phyloP scores from a whole-genome alignment of 1,140 invertebrate species.

The Diorhabda carinulata region DNA sequence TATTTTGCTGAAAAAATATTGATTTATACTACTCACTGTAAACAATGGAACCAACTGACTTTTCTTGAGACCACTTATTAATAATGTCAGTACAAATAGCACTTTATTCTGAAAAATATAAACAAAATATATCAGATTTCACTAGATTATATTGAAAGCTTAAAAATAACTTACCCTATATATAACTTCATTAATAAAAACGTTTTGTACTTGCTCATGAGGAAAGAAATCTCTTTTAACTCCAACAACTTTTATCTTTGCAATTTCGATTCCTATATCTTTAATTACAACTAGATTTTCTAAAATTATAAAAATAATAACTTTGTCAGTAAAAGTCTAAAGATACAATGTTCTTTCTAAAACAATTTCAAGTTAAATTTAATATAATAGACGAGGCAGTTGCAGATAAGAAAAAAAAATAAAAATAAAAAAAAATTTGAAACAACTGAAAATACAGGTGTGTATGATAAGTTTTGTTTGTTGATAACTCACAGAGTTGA shows the following conservation, averaged over 20 bases:
- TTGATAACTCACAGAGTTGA: no score
- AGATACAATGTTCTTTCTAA: no score
- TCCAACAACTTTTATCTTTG: constrained; percentile 12
- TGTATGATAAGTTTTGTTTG: no score
- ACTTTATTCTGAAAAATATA: constrained; percentile 17
- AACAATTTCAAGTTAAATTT: no score
- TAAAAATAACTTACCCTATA: constrained; percentile 11
- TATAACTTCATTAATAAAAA: constrained; percentile 23
- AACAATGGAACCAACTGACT: constrained; percentile 13
- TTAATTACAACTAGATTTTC: constrained; percentile 17
- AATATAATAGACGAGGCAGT: no score
- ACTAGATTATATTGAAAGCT: neutral
- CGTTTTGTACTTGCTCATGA: constrained; percentile 17
- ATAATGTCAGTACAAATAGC: constrained; percentile 13
- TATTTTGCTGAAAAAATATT: no score
- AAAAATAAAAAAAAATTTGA: no score
- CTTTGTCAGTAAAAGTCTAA: no score
- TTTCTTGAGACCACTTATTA: constrained; percentile 1
- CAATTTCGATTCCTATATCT: constrained; percentile 9
- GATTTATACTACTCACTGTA: constrained; percentile 1
- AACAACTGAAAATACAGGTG: no score
- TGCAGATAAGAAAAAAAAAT: no score
- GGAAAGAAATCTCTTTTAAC: constrained; percentile 8
- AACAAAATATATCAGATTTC: neutral
- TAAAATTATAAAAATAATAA: constrained; percentile 6